Evolutionary conservation across 2,888 invertebrate species (phyloP).

Genomic region (Lissonota sp.): DNA sequence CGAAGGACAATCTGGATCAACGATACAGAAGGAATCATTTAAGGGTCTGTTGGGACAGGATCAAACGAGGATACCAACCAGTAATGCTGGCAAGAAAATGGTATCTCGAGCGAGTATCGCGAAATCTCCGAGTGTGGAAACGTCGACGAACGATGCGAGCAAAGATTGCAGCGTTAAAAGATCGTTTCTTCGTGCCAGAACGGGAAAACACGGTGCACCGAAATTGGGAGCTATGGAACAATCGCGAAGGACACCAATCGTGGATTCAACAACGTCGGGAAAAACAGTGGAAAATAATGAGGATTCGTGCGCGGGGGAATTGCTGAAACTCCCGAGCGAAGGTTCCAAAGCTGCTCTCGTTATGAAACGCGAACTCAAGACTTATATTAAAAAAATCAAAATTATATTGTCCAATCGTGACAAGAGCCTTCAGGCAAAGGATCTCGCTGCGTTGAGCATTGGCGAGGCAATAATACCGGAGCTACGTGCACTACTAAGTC

Average conservation of each 20-base stretch:
- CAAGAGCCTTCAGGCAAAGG: slow-evolving; percentile 57
- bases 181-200: slow-evolving; percentile 57
- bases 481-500: slow-evolving; percentile 62
- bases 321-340: slow-evolving; percentile 59
- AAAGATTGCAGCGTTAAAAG: slow-evolving; percentile 2
- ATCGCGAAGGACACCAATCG: not conserved
- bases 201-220: slow-evolving; percentile 55
- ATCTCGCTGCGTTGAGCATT: slow-evolving; percentile 70
- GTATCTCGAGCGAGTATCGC: slow-evolving; percentile 4
- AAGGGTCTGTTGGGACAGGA: not conserved
- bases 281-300: slow-evolving; percentile 5
- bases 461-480: slow-evolving; percentile 72
- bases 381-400: slow-evolving; percentile 73
- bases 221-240: slow-evolving; percentile 38
- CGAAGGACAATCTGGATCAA: slow-evolving; percentile 11
- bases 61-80: slow-evolving; percentile 24
- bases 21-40: not conserved
- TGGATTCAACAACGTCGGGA: slow-evolving; percentile 7
- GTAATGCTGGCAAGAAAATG: slow-evolving; percentile 10
- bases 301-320: slow-evolving; percentile 31
- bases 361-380: slow-evolving; percentile 70
- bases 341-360: slow-evolving; percentile 69
- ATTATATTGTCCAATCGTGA: slow-evolving; percentile 65
- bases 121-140: slow-evolving; percentile 6
- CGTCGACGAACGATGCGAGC: not conserved